phyloP scores from a whole-genome alignment of 2,888 invertebrate species.

The Anticlea derivata region DNA sequence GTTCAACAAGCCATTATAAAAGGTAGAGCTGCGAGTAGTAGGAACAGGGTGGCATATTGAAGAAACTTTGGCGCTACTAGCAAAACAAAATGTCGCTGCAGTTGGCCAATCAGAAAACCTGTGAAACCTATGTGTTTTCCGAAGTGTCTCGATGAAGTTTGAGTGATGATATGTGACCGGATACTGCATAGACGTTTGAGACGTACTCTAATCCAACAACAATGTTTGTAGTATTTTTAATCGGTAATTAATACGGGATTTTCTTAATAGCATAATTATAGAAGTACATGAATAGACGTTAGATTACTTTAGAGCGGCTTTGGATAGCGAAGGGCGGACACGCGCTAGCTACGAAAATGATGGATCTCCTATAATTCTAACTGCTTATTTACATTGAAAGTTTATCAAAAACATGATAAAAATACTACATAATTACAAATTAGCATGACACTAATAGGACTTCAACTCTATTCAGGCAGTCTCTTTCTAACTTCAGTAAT shows the following conservation, averaged over 20 bases:
- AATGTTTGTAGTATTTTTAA: conserved; percentile 32
- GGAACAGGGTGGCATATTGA: neutral
- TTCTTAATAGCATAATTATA: conserved; percentile 68
- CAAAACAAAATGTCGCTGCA: conserved; percentile 12
- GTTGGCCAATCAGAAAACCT: conserved; percentile 7
- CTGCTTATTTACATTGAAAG: conserved; percentile 36
- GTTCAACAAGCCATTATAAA: conserved; percentile 20
- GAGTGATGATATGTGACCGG: conserved; percentile 12
- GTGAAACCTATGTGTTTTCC: neutral
- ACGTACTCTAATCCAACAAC: conserved; percentile 23
- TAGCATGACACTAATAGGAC: too few species aligned
- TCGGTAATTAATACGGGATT: conserved; percentile 42
- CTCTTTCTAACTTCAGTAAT: neutral
- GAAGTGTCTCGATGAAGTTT: conserved; percentile 3
- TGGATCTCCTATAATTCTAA: conserved; percentile 66
- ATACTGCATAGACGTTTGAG: conserved; percentile 18
- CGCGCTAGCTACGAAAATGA: conserved; percentile 46
- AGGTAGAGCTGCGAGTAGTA: neutral
- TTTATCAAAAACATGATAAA: too few species aligned
- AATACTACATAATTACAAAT: too few species aligned
- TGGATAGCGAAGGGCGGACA: conserved; percentile 41
- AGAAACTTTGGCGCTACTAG: conserved; percentile 2
- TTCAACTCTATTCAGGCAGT: neutral
- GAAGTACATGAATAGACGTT: conserved; percentile 67
- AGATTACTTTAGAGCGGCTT: conserved; percentile 40